phyloP scores from a whole-genome alignment of 2,888 invertebrate species.

The Meloe dianella region DNA sequence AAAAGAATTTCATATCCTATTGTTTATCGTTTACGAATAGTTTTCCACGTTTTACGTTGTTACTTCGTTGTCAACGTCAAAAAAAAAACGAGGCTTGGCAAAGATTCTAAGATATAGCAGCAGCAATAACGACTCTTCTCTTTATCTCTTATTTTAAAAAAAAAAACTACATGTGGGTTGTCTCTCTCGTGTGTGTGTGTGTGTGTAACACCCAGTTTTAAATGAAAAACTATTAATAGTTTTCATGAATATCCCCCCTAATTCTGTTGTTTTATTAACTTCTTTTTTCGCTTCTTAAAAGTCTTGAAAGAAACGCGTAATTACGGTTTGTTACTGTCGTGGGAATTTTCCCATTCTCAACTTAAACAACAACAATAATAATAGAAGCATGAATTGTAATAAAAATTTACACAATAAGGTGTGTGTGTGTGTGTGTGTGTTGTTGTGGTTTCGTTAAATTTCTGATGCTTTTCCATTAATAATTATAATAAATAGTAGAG shows the following conservation, averaged over 20 bases:
- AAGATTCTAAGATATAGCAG: not conserved
- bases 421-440: too few relatives aligned
- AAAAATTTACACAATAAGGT: not conserved
- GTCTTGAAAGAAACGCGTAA: constrained; percentile 12
- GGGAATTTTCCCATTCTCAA: constrained; percentile 23
- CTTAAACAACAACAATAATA: not conserved
- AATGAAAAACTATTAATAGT: constrained; percentile 2
- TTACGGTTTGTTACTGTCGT: constrained; percentile 14
- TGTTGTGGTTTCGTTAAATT: not conserved
- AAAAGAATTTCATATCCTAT: not conserved
- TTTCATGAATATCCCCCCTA: not conserved
- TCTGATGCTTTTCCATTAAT: not conserved
- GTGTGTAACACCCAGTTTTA: not conserved
- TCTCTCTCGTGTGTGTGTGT: too few relatives aligned
- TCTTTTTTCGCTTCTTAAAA: not conserved
- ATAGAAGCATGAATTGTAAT: not conserved
- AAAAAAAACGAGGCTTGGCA: not conserved
- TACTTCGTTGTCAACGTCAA: not conserved
- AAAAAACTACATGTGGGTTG: not conserved
- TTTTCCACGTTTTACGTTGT: not conserved
- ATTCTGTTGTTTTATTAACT: too few relatives aligned
- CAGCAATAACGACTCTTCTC: not conserved
- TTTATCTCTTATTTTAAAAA: not conserved
- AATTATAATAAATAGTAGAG: not conserved
- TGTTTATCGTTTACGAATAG: not conserved